A percentile compares a stretch with the other conserved stretches of the same genome.
phyloP scores from a whole-genome alignment of 1,140 invertebrate genomes.

The Temnothorax longispinosus region DNA sequence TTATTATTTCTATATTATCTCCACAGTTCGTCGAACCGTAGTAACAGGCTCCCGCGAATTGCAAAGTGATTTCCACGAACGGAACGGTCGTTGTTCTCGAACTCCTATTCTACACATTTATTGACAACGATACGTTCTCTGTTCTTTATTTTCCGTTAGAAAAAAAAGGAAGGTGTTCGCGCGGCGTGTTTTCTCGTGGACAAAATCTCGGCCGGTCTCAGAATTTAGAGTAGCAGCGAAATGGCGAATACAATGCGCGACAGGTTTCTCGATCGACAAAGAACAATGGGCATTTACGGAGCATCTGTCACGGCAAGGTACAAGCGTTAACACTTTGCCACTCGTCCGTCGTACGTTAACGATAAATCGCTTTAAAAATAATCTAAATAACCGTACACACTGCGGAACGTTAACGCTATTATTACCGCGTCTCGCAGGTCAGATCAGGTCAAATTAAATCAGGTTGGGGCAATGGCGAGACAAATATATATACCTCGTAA shows the following conservation, averaged over 20 bases:
- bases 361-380: constrained; percentile 58
- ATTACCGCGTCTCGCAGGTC: constrained; percentile 10
- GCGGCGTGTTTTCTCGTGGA: not conserved
- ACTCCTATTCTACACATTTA: not conserved
- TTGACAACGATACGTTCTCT: not conserved
- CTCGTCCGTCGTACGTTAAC: constrained; percentile 36
- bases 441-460: constrained; percentile 18
- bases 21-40: not conserved
- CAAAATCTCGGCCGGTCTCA: not conserved
- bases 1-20: constrained; percentile 17
- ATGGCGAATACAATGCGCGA: not conserved
- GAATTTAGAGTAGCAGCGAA: not conserved
- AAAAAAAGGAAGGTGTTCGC: not conserved
- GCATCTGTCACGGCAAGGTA: constrained; percentile 48
- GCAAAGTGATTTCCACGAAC: not conserved
- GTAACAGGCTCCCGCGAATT: not conserved
- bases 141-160: not conserved
- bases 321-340: constrained; percentile 53
- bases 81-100: not conserved
- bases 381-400: constrained; percentile 32
- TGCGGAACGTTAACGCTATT: not conserved
- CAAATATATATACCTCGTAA: not conserved
- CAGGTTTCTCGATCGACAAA: constrained; percentile 18
- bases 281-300: constrained; percentile 67
- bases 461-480: not conserved